phyloP scores from a whole-genome alignment of 2,888 invertebrate genomes.

The Ditula angustiorana region DNA sequence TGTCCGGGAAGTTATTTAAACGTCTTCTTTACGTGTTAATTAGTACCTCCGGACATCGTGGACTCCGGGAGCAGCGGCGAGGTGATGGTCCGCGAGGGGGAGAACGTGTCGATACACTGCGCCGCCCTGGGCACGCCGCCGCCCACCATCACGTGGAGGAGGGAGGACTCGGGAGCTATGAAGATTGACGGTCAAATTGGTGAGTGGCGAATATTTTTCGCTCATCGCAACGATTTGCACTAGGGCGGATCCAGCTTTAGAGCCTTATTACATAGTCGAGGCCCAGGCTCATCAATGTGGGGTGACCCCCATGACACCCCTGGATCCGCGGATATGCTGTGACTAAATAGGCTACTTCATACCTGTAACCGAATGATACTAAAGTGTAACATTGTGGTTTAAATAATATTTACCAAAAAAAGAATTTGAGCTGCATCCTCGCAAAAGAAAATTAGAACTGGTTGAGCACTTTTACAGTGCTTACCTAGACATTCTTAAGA shows the following conservation, averaged over 20 bases:
- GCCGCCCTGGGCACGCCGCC: slow-evolving; percentile 91
- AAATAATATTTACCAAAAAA: too few species aligned
- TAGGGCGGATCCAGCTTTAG: background rate
- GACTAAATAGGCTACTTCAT: too few species aligned
- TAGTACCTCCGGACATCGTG: slow-evolving; percentile 91
- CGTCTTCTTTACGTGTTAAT: slow-evolving; percentile 16
- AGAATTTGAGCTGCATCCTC: background rate
- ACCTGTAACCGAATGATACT: too few species aligned
- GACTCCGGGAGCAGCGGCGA: slow-evolving; percentile 91
- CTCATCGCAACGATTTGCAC: too few species aligned
- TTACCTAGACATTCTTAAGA: background rate
- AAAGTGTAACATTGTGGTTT: too few species aligned
- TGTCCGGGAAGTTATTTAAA: too few species aligned
- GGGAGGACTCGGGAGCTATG: slow-evolving; percentile 88
- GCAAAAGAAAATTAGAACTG: background rate
- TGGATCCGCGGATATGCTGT: too few species aligned
- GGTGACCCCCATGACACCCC: too few species aligned
- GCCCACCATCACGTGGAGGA: slow-evolving; percentile 92
- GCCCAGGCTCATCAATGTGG: too few species aligned
- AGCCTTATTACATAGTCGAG: background rate
- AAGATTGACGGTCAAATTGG: slow-evolving; percentile 60
- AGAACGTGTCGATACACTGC: slow-evolving; percentile 91
- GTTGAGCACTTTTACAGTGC: background rate
- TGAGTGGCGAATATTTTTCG: too few species aligned
- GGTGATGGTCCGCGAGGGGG: slow-evolving; percentile 91